Percentiles rank a stretch among this genome's conserved stretches.
Evolutionary conservation across 2,797 vertebrate species (phyloP).

Genomic region (Lepilemur septentrionalis): DNA sequence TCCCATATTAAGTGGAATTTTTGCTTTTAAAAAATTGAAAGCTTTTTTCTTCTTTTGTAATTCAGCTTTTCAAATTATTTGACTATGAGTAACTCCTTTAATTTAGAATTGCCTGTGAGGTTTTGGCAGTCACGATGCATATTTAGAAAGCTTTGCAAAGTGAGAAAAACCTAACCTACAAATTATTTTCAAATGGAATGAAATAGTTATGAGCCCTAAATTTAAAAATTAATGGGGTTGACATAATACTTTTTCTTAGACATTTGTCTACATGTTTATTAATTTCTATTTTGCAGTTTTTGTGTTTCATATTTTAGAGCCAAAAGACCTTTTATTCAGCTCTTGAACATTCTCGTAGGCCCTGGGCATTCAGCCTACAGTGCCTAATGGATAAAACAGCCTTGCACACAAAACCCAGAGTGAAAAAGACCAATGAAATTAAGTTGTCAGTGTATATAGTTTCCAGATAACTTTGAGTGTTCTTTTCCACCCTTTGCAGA

Average conservation of each 20-base stretch:
- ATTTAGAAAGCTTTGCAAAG: constrained; percentile 59
- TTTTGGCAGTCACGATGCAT: constrained; percentile 40
- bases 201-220: background rate
- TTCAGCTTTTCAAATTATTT: constrained; percentile 44
- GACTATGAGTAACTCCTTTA: constrained; percentile 59
- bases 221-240: background rate
- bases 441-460: background rate
- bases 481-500: background rate
- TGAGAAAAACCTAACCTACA: constrained; percentile 49
- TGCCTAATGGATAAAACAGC: background rate
- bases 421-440: background rate
- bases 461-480: background rate
- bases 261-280: constrained; percentile 30
- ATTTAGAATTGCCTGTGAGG: constrained; percentile 58
- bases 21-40: constrained; percentile 17
- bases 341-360: background rate
- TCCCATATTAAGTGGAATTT: constrained; percentile 9
- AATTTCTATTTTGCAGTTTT: constrained; percentile 28
- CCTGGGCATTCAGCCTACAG: constrained; percentile 35
- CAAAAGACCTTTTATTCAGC: background rate
- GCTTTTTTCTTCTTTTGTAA: background rate
- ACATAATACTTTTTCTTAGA: background rate
- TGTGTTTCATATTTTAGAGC: background rate
- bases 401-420: background rate
- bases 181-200: constrained; percentile 53